Conservation (phyloP, 2,797 vertebrate species). For the Graptemys geographica region DNA sequence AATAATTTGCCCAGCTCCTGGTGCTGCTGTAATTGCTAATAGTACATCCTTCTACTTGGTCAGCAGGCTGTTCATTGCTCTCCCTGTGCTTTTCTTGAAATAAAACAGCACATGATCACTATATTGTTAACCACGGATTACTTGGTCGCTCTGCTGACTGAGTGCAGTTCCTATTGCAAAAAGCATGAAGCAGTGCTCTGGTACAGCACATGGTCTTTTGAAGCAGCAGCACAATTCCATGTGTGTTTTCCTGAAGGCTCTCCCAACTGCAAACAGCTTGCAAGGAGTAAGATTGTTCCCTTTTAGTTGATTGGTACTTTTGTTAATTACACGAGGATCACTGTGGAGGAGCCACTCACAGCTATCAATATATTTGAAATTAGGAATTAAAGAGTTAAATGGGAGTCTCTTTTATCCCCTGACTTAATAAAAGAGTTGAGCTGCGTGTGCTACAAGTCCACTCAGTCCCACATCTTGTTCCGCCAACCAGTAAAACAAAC, state of each 20-base stretch:
- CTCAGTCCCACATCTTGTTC: too few relatives aligned
- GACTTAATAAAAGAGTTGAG: neutral
- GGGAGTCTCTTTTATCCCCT: neutral
- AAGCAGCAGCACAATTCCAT: neutral
- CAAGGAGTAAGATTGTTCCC: neutral
- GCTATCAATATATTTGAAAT: neutral
- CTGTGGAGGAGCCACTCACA: neutral
- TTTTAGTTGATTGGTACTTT: neutral
- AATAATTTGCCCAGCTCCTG: neutral
- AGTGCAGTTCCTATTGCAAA: neutral
- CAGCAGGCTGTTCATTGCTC: neutral
- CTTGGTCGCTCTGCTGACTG: neutral
- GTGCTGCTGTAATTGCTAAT: neutral
- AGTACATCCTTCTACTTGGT: neutral
- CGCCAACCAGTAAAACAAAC: too few relatives aligned
- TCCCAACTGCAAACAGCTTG: neutral
- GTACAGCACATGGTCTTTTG: neutral
- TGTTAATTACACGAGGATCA: neutral
- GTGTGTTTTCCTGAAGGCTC: neutral
- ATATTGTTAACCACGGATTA: neutral
- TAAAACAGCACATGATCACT: neutral
- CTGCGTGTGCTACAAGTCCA: too few relatives aligned
- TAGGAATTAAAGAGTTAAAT: neutral
- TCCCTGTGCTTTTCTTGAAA: neutral
- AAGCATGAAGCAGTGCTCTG: neutral